Evolutionary conservation across 2,888 invertebrate genomes (phyloP), one percentile per base, ranked within the genome.

Genomic region (Pollenia amentaria): DNA sequence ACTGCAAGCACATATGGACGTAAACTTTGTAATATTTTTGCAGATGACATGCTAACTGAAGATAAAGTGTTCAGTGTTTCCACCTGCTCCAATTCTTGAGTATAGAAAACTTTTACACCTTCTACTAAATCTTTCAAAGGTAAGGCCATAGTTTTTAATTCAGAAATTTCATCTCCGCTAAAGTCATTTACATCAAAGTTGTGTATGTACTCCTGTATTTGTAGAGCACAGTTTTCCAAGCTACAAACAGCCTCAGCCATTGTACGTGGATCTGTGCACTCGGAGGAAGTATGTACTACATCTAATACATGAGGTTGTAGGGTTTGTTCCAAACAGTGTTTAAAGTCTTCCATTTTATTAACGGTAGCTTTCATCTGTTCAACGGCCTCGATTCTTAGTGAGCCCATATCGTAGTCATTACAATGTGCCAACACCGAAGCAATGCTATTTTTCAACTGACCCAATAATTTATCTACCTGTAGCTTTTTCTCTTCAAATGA

Each of bases 261-360:
- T 0, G 93, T 92, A 51, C 89, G 88, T 0, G 90, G 89, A 65
- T 92, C 90, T 0, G 90, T 91, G 7, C 85, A 84, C 8, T 93
- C 92, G 0, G 93, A 92, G 0, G 55, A 53, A 11, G 77, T 72
- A 0, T 70, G 60, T 7, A 92, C 93, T 7, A 91, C 84, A 11
- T 92, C 72, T 1, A 91, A 89, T 1, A 92, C 60, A 3, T 91
- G 90, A 2, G 91, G 91, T 85, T 93, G 91, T 48, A 93, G 92
- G 8, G 93, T 91, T 48, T 92, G 89, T 2, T 93, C 92, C 53
- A 94, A 92, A 21, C 91, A 93, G 57, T 90, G 91, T 57, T 93
- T 91, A 14, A 94, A 88, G 12, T 93, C 92, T 55, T 93, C 90
- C 64, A 94, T 90, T 73, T 94, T 93, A 9, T 92, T 88, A 0